phyloP scores from a whole-genome alignment of 1,140 invertebrate genomes.

The Bombus haemorrhoidalis region DNA sequence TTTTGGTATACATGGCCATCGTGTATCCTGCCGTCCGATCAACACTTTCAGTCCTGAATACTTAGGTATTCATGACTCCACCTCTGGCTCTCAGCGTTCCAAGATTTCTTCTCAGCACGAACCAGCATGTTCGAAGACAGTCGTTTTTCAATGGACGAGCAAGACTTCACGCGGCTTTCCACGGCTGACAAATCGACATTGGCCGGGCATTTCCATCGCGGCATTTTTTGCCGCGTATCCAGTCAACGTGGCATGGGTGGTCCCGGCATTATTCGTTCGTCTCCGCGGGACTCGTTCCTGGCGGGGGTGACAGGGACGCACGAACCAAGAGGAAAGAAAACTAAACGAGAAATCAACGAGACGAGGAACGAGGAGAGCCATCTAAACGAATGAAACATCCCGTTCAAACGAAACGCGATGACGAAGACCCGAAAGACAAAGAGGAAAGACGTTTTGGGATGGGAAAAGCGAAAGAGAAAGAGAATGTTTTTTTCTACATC shows the following conservation, averaged over 20 bases:
- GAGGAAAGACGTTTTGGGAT: no score
- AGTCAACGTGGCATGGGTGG: conserved; percentile 59
- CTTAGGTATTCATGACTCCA: neutral
- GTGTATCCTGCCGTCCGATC: neutral
- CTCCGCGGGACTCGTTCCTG: conserved; percentile 57
- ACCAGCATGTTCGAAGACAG: no score
- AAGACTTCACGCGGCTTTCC: conserved; percentile 49
- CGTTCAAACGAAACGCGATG: no score
- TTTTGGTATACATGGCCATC: no score
- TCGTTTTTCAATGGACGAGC: neutral
- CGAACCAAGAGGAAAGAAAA: neutral
- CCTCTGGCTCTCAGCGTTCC: neutral
- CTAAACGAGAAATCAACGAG: neutral
- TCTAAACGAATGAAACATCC: neutral
- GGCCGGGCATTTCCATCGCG: conserved; percentile 50
- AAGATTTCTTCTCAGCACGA: neutral
- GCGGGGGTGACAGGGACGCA: neutral
- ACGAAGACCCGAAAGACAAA: neutral
- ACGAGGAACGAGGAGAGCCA: conserved; percentile 1
- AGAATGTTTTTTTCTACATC: conserved; percentile 43
- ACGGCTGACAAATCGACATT: conserved; percentile 61
- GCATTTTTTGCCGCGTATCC: conserved; percentile 49
- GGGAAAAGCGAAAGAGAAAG: neutral
- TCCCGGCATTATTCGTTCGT: conserved; percentile 59
- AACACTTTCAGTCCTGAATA: neutral